Conservation (phyloP, 2,888 invertebrate genomes). For the Leistus spinibarbis region DNA sequence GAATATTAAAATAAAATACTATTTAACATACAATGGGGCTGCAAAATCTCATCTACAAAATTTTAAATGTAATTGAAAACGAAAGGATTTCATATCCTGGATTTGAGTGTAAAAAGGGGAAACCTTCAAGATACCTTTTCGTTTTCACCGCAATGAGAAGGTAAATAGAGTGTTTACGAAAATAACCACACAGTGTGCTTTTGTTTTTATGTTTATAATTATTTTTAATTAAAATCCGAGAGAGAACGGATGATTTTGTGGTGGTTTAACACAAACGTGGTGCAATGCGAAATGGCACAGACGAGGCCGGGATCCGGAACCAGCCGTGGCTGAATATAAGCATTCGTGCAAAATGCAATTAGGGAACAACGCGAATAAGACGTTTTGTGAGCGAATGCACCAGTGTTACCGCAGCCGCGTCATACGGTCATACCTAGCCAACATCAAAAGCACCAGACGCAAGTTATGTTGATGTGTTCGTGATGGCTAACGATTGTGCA, state of each 20-base stretch:
- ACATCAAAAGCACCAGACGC: not conserved
- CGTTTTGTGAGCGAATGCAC: not conserved
- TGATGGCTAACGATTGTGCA: not conserved
- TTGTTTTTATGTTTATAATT: not conserved
- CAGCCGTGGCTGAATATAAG: not conserved
- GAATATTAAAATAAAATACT: no score
- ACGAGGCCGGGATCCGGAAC: not conserved
- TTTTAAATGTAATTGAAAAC: no score
- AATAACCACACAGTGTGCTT: not conserved
- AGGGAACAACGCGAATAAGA: constrained; percentile 8
- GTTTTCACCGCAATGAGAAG: not conserved
- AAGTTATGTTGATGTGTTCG: not conserved
- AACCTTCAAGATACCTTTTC: not conserved
- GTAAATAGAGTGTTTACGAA: not conserved
- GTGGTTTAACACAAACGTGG: no score
- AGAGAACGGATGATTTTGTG: not conserved
- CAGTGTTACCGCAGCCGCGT: not conserved
- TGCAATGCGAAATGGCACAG: not conserved
- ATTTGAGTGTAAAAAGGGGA: no score
- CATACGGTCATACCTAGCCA: not conserved
- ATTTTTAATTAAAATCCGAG: constrained; percentile 11
- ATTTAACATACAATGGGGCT: no score
- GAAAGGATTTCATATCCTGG: no score
- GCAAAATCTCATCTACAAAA: no score
- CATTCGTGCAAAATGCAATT: constrained; percentile 13